Conservation (phyloP, 1,140 invertebrate genomes). For the Rhopalosiphum padi region DNA sequence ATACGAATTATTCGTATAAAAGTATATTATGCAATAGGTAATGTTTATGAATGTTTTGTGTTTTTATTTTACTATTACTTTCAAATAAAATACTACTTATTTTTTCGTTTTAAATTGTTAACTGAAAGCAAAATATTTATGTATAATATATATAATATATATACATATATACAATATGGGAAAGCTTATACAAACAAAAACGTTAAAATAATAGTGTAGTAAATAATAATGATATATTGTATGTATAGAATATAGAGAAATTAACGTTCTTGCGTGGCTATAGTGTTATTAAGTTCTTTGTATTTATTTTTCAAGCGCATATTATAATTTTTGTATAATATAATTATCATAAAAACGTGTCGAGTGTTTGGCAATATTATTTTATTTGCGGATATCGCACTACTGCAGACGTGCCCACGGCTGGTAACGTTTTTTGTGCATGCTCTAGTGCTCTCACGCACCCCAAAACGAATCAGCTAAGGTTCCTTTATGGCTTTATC, state of each 20-base stretch:
- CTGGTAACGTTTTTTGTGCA: neutral
- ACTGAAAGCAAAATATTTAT: neutral
- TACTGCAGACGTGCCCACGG: neutral
- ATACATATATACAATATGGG: neutral
- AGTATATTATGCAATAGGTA: neutral
- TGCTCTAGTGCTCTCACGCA: neutral
- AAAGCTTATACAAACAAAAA: neutral
- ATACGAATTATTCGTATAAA: neutral
- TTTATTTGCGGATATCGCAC: neutral
- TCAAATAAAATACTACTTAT: neutral
- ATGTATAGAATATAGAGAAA: neutral
- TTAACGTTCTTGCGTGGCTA: neutral
- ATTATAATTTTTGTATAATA: neutral
- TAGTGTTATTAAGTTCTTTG: neutral
- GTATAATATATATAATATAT: too few relatives aligned
- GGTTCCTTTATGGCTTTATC: neutral
- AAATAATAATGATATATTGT: neutral
- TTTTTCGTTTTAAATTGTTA: neutral
- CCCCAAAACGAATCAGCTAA: neutral
- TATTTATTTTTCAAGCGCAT: neutral
- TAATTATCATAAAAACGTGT: neutral
- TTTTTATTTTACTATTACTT: neutral
- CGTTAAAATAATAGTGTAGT: neutral
- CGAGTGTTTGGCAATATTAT: neutral
- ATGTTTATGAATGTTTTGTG: slow-evolving; percentile 8